A percentile compares a stretch with the other conserved stretches of the same genome.
These are phyloP conservation scores for Poecilia latipinna DNA, from an alignment of 2,113 vertebrate genomes.

Conservation along the genomic window DNA sequence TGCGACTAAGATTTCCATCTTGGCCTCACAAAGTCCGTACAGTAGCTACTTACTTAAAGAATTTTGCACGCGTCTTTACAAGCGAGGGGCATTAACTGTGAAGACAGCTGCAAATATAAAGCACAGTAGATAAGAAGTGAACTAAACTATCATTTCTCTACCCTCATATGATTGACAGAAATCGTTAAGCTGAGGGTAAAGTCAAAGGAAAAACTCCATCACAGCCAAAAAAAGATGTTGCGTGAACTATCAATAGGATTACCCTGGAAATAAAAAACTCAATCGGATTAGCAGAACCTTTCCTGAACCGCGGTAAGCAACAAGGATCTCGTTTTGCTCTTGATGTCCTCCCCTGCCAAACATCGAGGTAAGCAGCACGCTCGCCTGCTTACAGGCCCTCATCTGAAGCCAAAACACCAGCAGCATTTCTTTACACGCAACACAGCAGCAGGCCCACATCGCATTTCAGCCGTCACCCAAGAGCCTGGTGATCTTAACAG, in stretches of 20 bases:
- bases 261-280: not conserved
- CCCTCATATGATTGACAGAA: too few species aligned
- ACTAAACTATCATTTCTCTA: too few species aligned
- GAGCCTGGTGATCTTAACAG: not conserved
- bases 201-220: not conserved
- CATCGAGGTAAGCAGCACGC: not conserved
- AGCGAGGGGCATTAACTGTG: too few species aligned
- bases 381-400: not conserved
- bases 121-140: too few species aligned
- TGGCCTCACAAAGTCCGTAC: too few species aligned
- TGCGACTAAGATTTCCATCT: too few species aligned
- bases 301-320: not conserved
- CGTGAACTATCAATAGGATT: too few species aligned
- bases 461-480: not conserved
- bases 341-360: not conserved
- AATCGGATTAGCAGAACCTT: slow-evolving; percentile 6
- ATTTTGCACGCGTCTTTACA: too few species aligned
- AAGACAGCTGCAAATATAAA: too few species aligned
- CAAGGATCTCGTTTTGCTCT: not conserved
- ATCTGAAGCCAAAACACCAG: slow-evolving; percentile 30
- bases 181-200: not conserved
- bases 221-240: not conserved
- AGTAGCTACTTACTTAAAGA: too few species aligned
- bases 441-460: slow-evolving; percentile 12
- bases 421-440: not conserved